Base-by-base conservation (phyloP, 2,113 vertebrate species). In the Aegotheles bennettii region DNA sequence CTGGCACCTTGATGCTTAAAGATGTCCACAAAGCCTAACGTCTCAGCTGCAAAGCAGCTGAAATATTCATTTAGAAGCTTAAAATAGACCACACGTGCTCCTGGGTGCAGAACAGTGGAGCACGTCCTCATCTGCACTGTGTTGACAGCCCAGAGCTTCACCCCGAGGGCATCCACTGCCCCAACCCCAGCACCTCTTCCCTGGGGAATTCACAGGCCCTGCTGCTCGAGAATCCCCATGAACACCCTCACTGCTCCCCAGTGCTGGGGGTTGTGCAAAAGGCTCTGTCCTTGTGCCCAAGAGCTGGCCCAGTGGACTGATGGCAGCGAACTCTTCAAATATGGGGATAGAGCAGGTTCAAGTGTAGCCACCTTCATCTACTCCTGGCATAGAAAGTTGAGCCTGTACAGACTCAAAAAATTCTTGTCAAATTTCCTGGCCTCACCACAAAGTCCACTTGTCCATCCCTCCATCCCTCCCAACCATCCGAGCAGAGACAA, bases 41-140 rank as follows among this genome's bases (percentile, higher is more conserved):
- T 50, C 84, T 68, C 85, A 88, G 35, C 51, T 68, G 29, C n/a
- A 48, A 48, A 48, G 35, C n/a, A 68, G 35, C 75, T 86, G 50
- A 86, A 86, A 81, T 75, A 50, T 84, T 84, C 54, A 74, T 68
- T 43, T 60, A 33, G 42, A 74, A 74, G 42, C 67, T 68, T 79
- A 43, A 84, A 79, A 50, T 26, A 84, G 79, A 79, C 33, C 9
- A 16, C 18, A 56, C 0, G 0, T 6, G 10, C 53, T 67, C 59
- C 35, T 43, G 40, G 60, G 40, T 54, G 47, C 25, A 11, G 16
- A n/a, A 68, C 56, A 60, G 53, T 56, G 35, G 73, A 68, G 61
- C 1, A 2, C 1, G 0, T 68, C 18, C 35, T 0, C 0, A 9
- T 54, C 60, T 21, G 26, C 65, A 53, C 40, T 1, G 15, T 48